Evolutionary conservation across 2,888 invertebrate species (phyloP).

Genomic region (Enchytraeus crypticus): DNA sequence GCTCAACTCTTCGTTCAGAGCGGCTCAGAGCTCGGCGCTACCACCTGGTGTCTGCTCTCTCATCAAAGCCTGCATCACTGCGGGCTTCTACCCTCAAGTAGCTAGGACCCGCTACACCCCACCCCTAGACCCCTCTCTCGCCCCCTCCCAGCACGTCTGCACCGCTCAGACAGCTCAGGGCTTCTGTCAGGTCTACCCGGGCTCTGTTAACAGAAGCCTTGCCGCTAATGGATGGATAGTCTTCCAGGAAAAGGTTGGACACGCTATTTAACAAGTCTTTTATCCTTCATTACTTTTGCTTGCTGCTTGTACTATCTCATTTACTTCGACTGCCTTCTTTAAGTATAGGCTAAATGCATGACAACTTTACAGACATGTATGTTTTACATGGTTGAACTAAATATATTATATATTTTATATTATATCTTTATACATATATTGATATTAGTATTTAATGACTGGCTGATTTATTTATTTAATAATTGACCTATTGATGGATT

Average conservation of each 20-base stretch:
- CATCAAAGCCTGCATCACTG: slow-evolving; percentile 34
- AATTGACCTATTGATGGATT: no score
- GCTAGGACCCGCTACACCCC: slow-evolving; percentile 31
- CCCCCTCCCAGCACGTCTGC: slow-evolving; percentile 32
- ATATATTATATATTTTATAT: no score
- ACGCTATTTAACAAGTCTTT: neutral
- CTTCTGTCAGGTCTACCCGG: slow-evolving; percentile 37
- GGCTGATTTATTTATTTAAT: no score
- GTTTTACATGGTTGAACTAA: no score
- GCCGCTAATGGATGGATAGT: slow-evolving; percentile 38
- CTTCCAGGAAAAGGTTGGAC: slow-evolving; percentile 41
- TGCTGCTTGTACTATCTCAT: neutral
- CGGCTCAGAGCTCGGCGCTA: slow-evolving; percentile 10
- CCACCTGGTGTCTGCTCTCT: slow-evolving; percentile 31
- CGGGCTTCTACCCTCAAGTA: slow-evolving; percentile 31
- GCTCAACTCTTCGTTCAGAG: neutral
- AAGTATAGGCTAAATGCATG: neutral
- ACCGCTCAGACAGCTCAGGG: slow-evolving; percentile 39
- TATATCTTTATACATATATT: no score
- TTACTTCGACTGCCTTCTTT: neutral
- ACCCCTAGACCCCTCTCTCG: slow-evolving; percentile 32
- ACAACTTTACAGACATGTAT: no score
- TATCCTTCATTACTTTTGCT: neutral
- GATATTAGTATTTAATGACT: no score
- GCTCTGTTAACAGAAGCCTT: slow-evolving; percentile 40